Base-by-base conservation (phyloP, 2,888 invertebrate genomes). In the Philonicus albiceps region DNA sequence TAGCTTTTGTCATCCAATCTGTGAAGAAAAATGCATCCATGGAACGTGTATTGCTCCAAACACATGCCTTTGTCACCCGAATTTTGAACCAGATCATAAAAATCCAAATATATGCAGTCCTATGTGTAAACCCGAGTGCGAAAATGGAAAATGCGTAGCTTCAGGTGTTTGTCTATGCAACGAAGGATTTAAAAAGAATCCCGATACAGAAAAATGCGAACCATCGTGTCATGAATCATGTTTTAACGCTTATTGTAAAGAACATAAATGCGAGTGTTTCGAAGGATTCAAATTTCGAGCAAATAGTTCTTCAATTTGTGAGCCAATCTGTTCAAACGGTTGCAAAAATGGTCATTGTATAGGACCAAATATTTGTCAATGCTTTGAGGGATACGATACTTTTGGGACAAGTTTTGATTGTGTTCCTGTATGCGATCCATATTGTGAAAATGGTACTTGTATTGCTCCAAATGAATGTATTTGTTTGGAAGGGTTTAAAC, bases 191-290 rank as follows among this genome's bases (percentile, higher is more conserved):
- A 30, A 13, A 64, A 76, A 6, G 34, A 30, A 76, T 55, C 5
- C n/a, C n/a, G 22, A 11, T 34, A 53, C 31, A 37, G 16, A 27
- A 7, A 64, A 86, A 30, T 86, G 86, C 88, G 89, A 90, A 0
- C 93, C 94, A 0, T 90, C 92, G 0, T 94, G 94, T 89, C 92
- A 92, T 87, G 93, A 92, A 0, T 93, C 92, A 0, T 94, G 94
- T 89, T 88, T 90, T 83, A 90, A 92, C 73, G 94, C 94, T 2
- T 91, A 90, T 86, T 92, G 92, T 88, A 5, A 72, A 19, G 37
- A 22, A 7, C n/a, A 76, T 3, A 0, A 11, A 34, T 87, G 87
- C 31, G 19, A 87, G 81, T 87, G 87, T n/a, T 40, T 75, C 1
- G 16, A 19, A n/a, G 86, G 86, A 4, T 92, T 89, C 85, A 89